Conservation (phyloP, 2,888 invertebrate genomes). For the Lasioglossum vierecki region DNA sequence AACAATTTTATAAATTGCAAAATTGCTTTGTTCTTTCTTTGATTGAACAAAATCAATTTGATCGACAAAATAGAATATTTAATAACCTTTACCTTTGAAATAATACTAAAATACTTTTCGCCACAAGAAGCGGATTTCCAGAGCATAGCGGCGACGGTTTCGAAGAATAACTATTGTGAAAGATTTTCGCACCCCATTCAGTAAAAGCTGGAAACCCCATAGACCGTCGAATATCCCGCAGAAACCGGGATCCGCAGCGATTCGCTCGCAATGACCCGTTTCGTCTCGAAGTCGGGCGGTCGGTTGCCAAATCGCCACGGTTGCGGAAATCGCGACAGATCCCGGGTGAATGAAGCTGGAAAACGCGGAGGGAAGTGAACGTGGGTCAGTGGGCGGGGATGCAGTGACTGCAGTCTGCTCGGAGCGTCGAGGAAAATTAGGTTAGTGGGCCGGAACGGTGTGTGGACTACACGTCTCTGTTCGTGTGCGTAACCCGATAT, state of each 20-base stretch:
- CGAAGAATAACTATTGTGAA: not conserved
- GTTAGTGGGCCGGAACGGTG: slow-evolving; percentile 57
- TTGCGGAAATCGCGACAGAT: slow-evolving; percentile 30
- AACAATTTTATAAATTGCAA: no score
- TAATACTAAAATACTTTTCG: no score
- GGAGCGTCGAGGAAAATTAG: slow-evolving; percentile 46
- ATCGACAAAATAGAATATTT: no score
- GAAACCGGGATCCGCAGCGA: not conserved
- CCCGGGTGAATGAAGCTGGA: slow-evolving; percentile 33
- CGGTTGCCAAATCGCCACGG: slow-evolving; percentile 27
- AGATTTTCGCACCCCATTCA: not conserved
- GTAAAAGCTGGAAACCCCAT: not conserved
- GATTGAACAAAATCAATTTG: no score
- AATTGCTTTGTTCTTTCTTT: no score
- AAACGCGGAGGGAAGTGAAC: slow-evolving; percentile 14
- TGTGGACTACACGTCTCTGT: slow-evolving; percentile 18
- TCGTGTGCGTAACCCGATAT: not conserved
- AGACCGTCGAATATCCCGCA: not conserved
- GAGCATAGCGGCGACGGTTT: not conserved
- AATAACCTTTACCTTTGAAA: no score
- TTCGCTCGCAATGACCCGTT: not conserved
- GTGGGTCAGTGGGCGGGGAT: slow-evolving; percentile 18
- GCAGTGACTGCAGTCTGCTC: slow-evolving; percentile 53
- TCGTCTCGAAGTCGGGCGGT: not conserved
- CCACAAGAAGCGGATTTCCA: no score